Conservation (phyloP, 2,113 vertebrate species). For the Crotalus tigris region DNA sequence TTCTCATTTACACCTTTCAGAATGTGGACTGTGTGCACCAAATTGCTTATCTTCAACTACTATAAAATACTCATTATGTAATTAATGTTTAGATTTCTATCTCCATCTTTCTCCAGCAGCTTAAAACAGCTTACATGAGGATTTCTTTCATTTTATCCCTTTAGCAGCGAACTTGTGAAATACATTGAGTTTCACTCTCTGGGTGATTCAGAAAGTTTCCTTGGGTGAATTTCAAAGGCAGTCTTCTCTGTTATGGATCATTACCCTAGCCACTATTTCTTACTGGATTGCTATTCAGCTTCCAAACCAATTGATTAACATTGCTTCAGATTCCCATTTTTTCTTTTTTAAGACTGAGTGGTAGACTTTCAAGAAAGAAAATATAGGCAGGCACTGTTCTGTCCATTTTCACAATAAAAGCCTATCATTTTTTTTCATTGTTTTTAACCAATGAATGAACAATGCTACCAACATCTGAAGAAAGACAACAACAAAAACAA, state of each 20-base stretch:
- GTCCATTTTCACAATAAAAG: background rate
- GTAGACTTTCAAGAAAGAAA: background rate
- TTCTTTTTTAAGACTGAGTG: background rate
- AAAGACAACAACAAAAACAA: background rate
- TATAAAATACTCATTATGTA: background rate
- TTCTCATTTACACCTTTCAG: background rate
- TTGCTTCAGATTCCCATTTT: background rate
- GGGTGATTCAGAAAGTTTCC: background rate
- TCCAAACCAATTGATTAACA: background rate
- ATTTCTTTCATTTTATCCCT: background rate
- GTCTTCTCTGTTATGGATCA: background rate
- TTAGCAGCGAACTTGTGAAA: background rate
- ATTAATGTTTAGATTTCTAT: background rate
- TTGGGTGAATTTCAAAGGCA: background rate
- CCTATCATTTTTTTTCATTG: background rate
- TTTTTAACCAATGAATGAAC: background rate
- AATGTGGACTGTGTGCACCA: background rate
- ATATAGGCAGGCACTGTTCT: background rate
- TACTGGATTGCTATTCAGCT: background rate
- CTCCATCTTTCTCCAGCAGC: background rate
- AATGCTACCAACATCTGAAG: background rate
- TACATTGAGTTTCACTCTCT: background rate
- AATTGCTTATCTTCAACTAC: background rate
- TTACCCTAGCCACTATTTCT: background rate
- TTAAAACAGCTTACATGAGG: background rate